Conservation (phyloP, 2,888 invertebrate species). For the Resseliella maxima region DNA sequence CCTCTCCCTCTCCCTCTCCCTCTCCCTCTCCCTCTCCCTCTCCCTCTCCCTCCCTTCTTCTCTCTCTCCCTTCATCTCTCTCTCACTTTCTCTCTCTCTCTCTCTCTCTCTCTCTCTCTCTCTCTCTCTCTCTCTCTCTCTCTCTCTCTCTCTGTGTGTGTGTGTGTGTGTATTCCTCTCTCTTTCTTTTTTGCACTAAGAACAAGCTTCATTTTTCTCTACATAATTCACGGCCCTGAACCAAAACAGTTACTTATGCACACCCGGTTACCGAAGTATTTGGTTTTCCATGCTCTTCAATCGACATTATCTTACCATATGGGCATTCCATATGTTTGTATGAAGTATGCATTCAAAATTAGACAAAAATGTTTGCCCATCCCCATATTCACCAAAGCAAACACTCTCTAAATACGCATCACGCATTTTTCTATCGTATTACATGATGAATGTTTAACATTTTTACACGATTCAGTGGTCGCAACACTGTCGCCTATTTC, state of each 20-base stretch:
- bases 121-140: too few relatives aligned
- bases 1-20: too few relatives aligned
- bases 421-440: not conserved
- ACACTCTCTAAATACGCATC: not conserved
- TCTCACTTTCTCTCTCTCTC: too few relatives aligned
- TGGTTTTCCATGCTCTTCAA: not conserved
- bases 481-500: not conserved
- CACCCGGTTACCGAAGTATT: not conserved
- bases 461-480: constrained; percentile 22
- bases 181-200: too few relatives aligned
- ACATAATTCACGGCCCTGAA: not conserved
- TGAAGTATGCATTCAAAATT: constrained; percentile 40
- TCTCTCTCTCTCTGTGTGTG: too few relatives aligned
- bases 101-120: too few relatives aligned
- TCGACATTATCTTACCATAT: not conserved
- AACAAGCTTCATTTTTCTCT: too few relatives aligned
- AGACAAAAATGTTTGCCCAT: not conserved
- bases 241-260: constrained; percentile 6
- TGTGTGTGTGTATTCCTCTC: too few relatives aligned
- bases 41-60: too few relatives aligned
- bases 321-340: not conserved
- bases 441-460: constrained; percentile 29
- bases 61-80: too few relatives aligned
- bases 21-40: too few relatives aligned
- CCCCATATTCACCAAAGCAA: not conserved